Conservation (phyloP, 1,140 invertebrate genomes). For the Sitodiplosis mosellana region DNA sequence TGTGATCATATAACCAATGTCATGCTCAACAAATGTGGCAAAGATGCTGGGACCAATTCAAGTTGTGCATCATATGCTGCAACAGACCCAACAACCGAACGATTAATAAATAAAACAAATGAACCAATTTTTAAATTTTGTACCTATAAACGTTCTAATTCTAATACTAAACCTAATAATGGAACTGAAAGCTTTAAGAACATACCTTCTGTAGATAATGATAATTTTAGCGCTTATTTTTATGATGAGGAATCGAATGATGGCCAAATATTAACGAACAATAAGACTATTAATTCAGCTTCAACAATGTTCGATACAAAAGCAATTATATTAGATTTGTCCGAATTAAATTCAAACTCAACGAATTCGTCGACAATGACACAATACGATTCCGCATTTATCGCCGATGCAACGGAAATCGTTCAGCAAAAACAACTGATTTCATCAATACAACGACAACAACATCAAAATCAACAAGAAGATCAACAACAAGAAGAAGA, state of each 20-base stretch:
- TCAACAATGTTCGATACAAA: not conserved
- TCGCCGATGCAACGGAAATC: not conserved
- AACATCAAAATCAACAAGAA: not conserved
- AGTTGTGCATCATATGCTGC: not conserved
- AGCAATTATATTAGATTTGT: not conserved
- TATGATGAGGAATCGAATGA: not conserved
- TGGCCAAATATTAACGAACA: not conserved
- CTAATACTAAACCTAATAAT: too few relatives aligned
- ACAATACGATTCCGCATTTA: too few relatives aligned
- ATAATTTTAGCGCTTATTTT: not conserved
- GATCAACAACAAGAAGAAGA: too few relatives aligned
- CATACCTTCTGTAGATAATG: not conserved
- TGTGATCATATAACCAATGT: slow-evolving; percentile 1
- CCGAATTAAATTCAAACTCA: not conserved
- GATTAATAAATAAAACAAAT: not conserved
- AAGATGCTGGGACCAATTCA: not conserved
- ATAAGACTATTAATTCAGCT: not conserved
- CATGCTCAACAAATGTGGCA: not conserved
- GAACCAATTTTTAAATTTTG: slow-evolving; percentile 1
- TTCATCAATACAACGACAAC: not conserved
- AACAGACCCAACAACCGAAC: not conserved
- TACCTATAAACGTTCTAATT: not conserved
- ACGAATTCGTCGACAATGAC: not conserved
- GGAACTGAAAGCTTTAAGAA: slow-evolving; percentile 1
- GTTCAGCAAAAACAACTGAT: not conserved